Percentiles rank a stretch among this genome's conserved stretches.
Conservation (phyloP, 2,888 invertebrate species). For the Drosophila fungiperda region DNA sequence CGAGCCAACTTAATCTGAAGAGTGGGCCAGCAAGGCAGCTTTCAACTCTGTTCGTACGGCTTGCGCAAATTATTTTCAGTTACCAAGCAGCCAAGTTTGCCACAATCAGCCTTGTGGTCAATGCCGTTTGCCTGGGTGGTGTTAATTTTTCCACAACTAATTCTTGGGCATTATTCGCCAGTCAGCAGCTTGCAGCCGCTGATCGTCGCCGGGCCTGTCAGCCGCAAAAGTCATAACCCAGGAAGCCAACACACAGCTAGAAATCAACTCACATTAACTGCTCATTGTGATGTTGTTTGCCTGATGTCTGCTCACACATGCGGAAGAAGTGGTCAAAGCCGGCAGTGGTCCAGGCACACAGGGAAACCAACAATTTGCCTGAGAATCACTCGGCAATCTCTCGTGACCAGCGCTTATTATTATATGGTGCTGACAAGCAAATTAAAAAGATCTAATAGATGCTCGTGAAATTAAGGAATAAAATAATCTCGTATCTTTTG, state of each 20-base stretch:
- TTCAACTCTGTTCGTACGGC: slow-evolving; percentile 57
- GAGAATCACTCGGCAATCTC: slow-evolving; percentile 31
- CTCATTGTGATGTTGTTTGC: slow-evolving; percentile 42
- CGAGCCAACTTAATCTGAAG: slow-evolving; percentile 51
- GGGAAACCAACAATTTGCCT: slow-evolving; percentile 44
- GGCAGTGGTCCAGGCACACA: slow-evolving; percentile 10
- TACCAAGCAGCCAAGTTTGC: slow-evolving; percentile 56
- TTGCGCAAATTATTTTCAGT: slow-evolving; percentile 75
- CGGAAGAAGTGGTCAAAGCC: slow-evolving; percentile 54
- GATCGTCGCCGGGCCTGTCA: slow-evolving; percentile 44
- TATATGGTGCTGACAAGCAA: not conserved
- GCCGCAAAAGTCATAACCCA: slow-evolving; percentile 80
- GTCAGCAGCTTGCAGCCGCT: slow-evolving; percentile 36
- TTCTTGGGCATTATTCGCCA: slow-evolving; percentile 72
- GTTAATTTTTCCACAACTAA: slow-evolving; percentile 79
- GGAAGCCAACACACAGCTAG: slow-evolving; percentile 53
- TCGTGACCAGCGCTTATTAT: slow-evolving; percentile 22
- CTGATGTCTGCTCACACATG: slow-evolving; percentile 53
- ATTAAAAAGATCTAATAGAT: not conserved
- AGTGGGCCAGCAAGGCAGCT: slow-evolving; percentile 28
- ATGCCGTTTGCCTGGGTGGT: slow-evolving; percentile 74
- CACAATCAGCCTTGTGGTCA: slow-evolving; percentile 75
- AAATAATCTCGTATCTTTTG: not conserved
- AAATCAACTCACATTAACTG: slow-evolving; percentile 56
- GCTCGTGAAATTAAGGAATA: not conserved